These are phyloP conservation scores for Candidula unifasciata DNA, from an alignment of 2,888 invertebrate species.

Conservation along the genomic window DNA sequence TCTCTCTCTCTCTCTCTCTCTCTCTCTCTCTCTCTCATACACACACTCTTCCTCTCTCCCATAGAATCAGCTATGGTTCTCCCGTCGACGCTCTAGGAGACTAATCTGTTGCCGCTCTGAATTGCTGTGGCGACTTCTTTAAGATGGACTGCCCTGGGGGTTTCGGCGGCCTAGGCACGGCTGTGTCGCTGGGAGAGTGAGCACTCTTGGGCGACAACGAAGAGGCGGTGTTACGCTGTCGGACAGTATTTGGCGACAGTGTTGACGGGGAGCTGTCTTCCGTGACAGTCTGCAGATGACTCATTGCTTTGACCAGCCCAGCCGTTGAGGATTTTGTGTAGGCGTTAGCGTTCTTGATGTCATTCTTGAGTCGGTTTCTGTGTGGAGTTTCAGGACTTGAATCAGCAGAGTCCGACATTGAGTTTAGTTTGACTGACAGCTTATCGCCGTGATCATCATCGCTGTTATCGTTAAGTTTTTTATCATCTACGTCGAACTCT, in stretches of 20 bases:
- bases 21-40: no score
- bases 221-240: not conserved
- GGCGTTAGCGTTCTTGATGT: constrained; percentile 18
- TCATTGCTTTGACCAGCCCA: constrained; percentile 15
- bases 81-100: no score
- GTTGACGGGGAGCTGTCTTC: constrained; percentile 2
- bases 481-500: constrained; percentile 53
- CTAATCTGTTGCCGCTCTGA: constrained; percentile 11
- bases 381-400: constrained; percentile 22
- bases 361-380: constrained; percentile 1
- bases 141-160: constrained; percentile 40
- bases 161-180: not conserved
- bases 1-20: no score
- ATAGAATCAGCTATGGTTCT: no score
- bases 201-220: not conserved
- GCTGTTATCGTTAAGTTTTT: not conserved
- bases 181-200: not conserved
- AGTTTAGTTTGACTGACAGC: not conserved
- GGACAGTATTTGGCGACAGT: not conserved
- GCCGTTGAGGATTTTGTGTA: not conserved
- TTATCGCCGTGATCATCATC: constrained; percentile 10
- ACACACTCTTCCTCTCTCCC: no score
- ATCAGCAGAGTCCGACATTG: constrained; percentile 8
- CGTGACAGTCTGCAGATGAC: not conserved
- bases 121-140: constrained; percentile 40